These are phyloP conservation scores for Egretta garzetta DNA, from an alignment of 2,113 vertebrate genomes.

Conservation along the genomic window DNA sequence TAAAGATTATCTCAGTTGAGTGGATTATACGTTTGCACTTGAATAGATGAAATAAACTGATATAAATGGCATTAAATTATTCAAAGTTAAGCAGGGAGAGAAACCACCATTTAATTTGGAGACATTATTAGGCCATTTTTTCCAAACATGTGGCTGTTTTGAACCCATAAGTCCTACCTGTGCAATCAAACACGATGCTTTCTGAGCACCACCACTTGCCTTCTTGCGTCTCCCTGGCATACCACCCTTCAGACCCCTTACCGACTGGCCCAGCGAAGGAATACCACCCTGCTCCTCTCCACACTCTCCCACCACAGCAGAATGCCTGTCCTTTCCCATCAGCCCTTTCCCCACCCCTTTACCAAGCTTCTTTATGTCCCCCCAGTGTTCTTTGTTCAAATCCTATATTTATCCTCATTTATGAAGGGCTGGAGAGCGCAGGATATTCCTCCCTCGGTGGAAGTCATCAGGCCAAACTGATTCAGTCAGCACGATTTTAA, in stretches of 20 bases:
- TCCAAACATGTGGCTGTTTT: not conserved
- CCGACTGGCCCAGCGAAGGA: not conserved
- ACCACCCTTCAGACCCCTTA: not conserved
- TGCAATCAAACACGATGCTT: not conserved
- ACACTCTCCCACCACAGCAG: not conserved
- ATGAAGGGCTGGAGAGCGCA: not conserved
- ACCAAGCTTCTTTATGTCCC: not conserved
- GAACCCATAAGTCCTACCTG: not conserved
- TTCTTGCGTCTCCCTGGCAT: not conserved
- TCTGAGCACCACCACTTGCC: not conserved
- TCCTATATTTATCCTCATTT: not conserved
- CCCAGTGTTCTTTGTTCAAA: not conserved
- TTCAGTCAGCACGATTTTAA: not conserved
- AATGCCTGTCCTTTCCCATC: not conserved
- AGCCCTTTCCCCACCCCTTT: not conserved
- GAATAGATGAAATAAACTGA: not conserved
- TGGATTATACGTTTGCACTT: not conserved
- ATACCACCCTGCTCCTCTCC: not conserved
- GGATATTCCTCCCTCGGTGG: not conserved
- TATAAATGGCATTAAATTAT: not conserved
- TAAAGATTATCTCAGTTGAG: not conserved
- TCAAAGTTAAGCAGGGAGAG: not conserved
- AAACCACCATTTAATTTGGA: not conserved
- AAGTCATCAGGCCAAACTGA: not conserved
- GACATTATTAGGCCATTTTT: not conserved